A percentile compares a stretch with the other conserved stretches of the same genome.
Evolutionary conservation across 2,797 vertebrate genomes (phyloP).

Genomic region (Cirrhinus molitorella): DNA sequence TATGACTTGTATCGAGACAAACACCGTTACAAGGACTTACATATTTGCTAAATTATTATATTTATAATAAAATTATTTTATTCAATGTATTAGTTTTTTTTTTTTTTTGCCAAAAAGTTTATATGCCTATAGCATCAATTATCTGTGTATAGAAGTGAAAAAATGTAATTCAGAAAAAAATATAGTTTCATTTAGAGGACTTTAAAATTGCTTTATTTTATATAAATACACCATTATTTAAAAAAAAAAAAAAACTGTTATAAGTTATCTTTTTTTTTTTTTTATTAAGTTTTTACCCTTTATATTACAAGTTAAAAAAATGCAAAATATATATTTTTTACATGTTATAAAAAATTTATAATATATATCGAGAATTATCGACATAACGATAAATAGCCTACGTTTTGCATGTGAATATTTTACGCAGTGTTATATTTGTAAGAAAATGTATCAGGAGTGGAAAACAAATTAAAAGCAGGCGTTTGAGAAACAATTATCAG

Average conservation of each 20-base stretch:
- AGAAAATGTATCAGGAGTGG: neutral
- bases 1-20: slow-evolving; percentile 15
- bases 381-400: too few species aligned
- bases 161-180: neutral
- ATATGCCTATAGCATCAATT: too few species aligned
- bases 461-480: neutral
- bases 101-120: too few species aligned
- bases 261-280: too few species aligned
- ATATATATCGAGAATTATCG: neutral
- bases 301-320: neutral
- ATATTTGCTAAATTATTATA: neutral
- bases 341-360: neutral
- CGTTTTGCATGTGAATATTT: neutral
- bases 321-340: neutral
- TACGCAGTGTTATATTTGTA: neutral
- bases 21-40: neutral
- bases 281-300: neutral
- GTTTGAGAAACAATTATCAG: neutral
- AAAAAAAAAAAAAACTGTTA: too few species aligned
- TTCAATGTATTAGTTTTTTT: too few species aligned
- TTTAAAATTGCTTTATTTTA: neutral
- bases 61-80: too few species aligned
- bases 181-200: neutral
- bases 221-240: too few species aligned
- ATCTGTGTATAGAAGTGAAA: neutral